These are phyloP conservation scores for Callaeas wilsoni DNA, from an alignment of 2,113 vertebrate species.

Conservation along the genomic window DNA sequence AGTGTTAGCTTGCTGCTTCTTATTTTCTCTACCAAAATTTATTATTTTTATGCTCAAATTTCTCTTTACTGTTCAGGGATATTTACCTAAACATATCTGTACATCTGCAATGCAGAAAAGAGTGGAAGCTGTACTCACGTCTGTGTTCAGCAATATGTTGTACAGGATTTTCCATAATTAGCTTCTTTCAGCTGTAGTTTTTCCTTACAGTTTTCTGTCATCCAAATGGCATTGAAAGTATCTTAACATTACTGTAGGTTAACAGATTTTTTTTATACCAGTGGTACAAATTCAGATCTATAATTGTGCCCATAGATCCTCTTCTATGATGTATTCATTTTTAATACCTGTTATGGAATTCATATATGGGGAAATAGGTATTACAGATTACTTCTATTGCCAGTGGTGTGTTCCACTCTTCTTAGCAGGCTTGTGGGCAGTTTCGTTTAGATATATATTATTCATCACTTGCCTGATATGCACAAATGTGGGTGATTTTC, in stretches of 20 bases:
- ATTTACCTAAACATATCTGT: neutral
- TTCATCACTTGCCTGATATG: neutral
- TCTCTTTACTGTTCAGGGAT: neutral
- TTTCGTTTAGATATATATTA: neutral
- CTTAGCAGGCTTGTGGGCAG: neutral
- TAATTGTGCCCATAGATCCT: neutral
- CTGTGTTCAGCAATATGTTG: neutral
- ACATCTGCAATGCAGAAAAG: neutral
- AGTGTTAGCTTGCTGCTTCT: neutral
- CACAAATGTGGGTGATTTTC: neutral
- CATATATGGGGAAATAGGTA: neutral
- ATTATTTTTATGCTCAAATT: neutral
- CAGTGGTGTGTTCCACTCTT: neutral
- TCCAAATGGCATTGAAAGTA: neutral
- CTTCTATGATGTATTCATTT: neutral
- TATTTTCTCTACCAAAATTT: neutral
- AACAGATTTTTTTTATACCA: neutral
- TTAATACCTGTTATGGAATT: neutral
- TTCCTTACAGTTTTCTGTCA: neutral
- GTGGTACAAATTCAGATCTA: neutral
- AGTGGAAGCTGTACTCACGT: neutral
- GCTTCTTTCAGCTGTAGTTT: neutral
- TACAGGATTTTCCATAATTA: neutral
- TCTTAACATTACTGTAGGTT: neutral
- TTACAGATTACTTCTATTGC: neutral